These are phyloP conservation scores for Montipora efflorescens DNA, from an alignment of 64 coral and sea anemone species.

Conservation along the genomic window DNA sequence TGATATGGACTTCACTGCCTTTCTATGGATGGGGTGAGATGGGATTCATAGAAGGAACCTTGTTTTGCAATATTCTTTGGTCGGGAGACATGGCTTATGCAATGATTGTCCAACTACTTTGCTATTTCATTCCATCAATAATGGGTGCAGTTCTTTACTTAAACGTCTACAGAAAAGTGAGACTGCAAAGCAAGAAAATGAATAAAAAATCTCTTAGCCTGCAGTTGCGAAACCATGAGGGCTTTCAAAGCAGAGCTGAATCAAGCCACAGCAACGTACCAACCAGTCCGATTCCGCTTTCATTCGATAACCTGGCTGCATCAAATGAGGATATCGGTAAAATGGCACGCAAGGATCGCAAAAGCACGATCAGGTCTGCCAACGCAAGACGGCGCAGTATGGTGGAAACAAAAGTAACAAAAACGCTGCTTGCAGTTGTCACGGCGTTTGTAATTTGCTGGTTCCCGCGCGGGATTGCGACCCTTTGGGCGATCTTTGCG, in stretches of 20 bases:
- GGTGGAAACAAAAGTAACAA: constrained; percentile 92
- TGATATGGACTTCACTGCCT: constrained; percentile 88
- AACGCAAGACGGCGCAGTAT: constrained; percentile 47
- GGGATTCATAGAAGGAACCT: constrained; percentile 87
- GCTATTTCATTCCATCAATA: constrained; percentile 85
- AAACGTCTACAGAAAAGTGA: constrained; percentile 71
- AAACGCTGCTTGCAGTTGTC: constrained; percentile 77
- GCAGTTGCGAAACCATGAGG: background rate
- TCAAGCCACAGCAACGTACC: background rate
- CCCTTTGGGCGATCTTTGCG: constrained; percentile 84
- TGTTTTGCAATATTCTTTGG: constrained; percentile 96
- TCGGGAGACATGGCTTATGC: constrained; percentile 75
- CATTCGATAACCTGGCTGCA: constrained; percentile 3
- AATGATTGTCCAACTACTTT: constrained; percentile 67
- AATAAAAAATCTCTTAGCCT: constrained; percentile 20
- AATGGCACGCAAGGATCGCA: background rate
- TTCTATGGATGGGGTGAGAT: constrained; percentile 94
- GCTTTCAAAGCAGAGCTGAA: background rate
- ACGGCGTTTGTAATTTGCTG: constrained; percentile 92
- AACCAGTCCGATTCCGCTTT: background rate
- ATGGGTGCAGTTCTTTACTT: constrained; percentile 74
- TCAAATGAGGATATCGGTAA: constrained; percentile 41
- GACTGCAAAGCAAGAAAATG: constrained; percentile 61
- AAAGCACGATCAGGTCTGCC: background rate
- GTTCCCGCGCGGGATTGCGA: constrained; percentile 92